A percentile compares a stretch with the other conserved stretches of the same genome.
Conservation (phyloP, 2,113 vertebrate genomes). For the Siniperca knerii region DNA sequence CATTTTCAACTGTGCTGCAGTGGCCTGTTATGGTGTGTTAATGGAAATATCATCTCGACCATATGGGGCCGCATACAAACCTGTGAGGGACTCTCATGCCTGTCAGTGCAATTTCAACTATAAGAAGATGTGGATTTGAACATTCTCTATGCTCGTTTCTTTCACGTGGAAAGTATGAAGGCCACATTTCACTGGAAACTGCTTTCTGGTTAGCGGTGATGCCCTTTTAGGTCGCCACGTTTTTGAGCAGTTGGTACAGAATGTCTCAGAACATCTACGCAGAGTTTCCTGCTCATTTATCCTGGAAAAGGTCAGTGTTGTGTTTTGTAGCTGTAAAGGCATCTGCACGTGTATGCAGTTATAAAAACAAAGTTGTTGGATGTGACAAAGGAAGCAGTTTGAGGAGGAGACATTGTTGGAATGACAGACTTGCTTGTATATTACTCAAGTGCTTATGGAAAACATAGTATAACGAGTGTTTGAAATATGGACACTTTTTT, state of each 20-base stretch:
- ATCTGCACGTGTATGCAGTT: not conserved
- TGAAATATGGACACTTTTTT: not conserved
- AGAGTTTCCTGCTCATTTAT: slow-evolving; percentile 59
- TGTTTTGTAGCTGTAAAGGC: slow-evolving; percentile 24
- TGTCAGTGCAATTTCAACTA: slow-evolving; percentile 43
- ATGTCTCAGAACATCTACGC: slow-evolving; percentile 50
- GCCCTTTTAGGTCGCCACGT: slow-evolving; percentile 52
- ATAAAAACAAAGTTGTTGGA: slow-evolving; percentile 30
- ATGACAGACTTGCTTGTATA: slow-evolving; percentile 28
- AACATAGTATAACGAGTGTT: slow-evolving; percentile 38
- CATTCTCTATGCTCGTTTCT: slow-evolving; percentile 42
- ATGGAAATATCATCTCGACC: slow-evolving; percentile 51
- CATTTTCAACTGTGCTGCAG: not conserved
- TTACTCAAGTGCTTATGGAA: slow-evolving; percentile 35
- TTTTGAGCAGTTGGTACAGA: slow-evolving; percentile 42
- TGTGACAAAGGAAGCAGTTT: slow-evolving; percentile 17
- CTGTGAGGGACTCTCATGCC: slow-evolving; percentile 24
- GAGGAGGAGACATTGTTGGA: slow-evolving; percentile 11
- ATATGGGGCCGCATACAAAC: slow-evolving; percentile 1
- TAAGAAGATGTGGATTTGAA: slow-evolving; percentile 39
- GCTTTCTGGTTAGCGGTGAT: slow-evolving; percentile 53
- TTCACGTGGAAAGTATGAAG: slow-evolving; percentile 71
- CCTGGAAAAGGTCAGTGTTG: slow-evolving; percentile 65
- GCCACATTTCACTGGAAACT: slow-evolving; percentile 60
- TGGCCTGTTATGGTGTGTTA: slow-evolving; percentile 32